Base-by-base conservation (phyloP, 2,797 vertebrate species). In the Nannoperca australis region DNA sequence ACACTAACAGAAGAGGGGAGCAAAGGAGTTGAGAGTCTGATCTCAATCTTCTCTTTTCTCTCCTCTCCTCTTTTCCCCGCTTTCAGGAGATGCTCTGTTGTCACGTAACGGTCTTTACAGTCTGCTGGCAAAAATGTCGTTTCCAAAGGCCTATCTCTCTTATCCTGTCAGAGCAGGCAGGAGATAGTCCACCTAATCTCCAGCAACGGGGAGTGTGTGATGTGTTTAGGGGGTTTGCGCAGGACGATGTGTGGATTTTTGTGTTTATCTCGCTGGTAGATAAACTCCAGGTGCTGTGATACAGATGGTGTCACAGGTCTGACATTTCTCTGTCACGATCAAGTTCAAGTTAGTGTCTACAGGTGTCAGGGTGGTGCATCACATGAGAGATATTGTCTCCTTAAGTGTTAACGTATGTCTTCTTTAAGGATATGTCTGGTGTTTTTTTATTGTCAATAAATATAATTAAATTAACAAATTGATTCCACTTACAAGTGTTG, bases 71-170 rank as follows among this genome's bases (percentile, higher is more conserved):
- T 70, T 63, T 81, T 60, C 58, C 56, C 50, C 58, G 58, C 50
- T 66, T 85, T 73, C 60, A 69, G 67, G 74, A 90, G 90, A 91
- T 88, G 82, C 71, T 88, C 82, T 58, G 82, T 78, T 92, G 94
- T 95, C 94, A 95, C 94, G 94, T 90, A 94, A 91, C 61, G 63
- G 85, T 51, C 78, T 89, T 91, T 91, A 93, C 89, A 93, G 94
- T 95, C 93, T 94, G 77, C 89, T 94, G 94, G 85, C 91, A 95
- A 94, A 94, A 92, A 93, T 94, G 91, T 74, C 70, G 82, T 90
- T 87, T 89, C 55, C 68, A 85, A 88, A 72, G 59, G 47, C 27
- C 11, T 76, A 84, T 90, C 87, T 89, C 47, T 32, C 45, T 44
- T 70, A 76, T 85, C 88, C 84, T 86, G 92, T 93, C 92, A 92